Conservation (phyloP, 1,140 invertebrate species). For the Drosophila ohnishii region DNA sequence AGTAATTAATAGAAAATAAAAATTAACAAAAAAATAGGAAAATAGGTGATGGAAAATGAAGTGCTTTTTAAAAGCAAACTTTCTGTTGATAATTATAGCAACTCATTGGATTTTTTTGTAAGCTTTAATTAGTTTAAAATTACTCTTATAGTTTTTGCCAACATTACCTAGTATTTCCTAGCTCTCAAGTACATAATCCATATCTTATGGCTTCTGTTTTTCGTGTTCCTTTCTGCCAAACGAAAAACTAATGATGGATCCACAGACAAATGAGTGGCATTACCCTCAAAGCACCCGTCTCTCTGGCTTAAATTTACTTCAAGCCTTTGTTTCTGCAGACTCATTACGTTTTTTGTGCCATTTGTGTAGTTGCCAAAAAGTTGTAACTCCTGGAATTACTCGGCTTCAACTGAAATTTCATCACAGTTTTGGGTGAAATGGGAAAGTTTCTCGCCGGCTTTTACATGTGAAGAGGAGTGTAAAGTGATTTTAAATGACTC, state of each 20-base stretch:
- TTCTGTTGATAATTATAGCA: neutral
- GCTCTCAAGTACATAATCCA: neutral
- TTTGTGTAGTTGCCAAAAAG: conserved; percentile 20
- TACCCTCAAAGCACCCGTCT: neutral
- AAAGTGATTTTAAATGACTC: conserved; percentile 37
- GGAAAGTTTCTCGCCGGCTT: conserved; percentile 3
- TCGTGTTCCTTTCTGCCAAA: neutral
- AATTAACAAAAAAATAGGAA: conserved; percentile 1
- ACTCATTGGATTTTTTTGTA: neutral
- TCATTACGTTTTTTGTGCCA: conserved; percentile 22
- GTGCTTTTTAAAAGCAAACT: neutral
- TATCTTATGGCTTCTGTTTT: neutral
- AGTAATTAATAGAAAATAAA: conserved; percentile 44
- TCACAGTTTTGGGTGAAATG: neutral
- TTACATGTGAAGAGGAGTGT: conserved; percentile 1
- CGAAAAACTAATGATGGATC: conserved; percentile 10
- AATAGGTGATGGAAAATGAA: neutral
- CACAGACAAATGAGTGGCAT: conserved; percentile 6
- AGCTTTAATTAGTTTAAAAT: neutral
- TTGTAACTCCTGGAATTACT: conserved; percentile 8
- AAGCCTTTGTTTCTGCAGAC: conserved; percentile 6
- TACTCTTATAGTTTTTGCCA: neutral
- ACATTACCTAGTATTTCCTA: too few relatives aligned
- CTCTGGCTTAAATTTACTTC: neutral
- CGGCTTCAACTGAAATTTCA: neutral